These are phyloP conservation scores for Galago senegalensis DNA, from an alignment of 2,797 vertebrate genomes.

Conservation along the genomic window DNA sequence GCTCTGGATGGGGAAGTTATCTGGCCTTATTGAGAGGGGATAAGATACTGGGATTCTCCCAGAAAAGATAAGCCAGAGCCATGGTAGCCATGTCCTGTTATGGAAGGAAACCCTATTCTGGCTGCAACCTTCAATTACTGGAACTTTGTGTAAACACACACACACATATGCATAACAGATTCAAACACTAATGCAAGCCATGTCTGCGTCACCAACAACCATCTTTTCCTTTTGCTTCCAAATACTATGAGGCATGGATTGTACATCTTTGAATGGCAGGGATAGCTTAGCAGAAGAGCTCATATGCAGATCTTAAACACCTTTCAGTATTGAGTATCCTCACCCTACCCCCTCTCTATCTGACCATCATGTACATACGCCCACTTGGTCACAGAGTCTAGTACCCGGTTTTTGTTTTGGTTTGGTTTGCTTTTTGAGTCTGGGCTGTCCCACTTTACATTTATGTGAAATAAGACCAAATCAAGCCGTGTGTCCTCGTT, in stretches of 20 bases:
- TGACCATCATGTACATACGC: not conserved
- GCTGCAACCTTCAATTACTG: not conserved
- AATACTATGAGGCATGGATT: not conserved
- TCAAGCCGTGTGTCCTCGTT: not conserved
- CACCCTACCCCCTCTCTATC: too few relatives aligned
- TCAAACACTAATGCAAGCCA: not conserved
- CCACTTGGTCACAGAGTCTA: not conserved
- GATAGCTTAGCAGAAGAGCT: not conserved
- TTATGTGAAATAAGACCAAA: not conserved
- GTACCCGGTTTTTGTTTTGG: not conserved
- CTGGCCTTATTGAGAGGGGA: not conserved
- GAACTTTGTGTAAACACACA: not conserved
- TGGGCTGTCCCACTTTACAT: not conserved
- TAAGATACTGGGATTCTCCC: not conserved
- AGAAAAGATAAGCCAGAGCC: not conserved
- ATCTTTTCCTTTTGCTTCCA: not conserved
- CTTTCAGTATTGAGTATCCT: not conserved
- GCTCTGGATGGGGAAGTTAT: not conserved
- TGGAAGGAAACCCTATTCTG: not conserved
- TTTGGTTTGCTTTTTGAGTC: not conserved
- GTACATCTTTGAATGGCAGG: not conserved
- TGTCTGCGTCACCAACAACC: not conserved
- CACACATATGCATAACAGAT: not conserved
- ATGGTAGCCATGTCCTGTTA: not conserved
- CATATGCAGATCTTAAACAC: not conserved